These are phyloP conservation scores for Archips crataeganus DNA, from an alignment of 2,888 invertebrate genomes.

Conservation along the genomic window DNA sequence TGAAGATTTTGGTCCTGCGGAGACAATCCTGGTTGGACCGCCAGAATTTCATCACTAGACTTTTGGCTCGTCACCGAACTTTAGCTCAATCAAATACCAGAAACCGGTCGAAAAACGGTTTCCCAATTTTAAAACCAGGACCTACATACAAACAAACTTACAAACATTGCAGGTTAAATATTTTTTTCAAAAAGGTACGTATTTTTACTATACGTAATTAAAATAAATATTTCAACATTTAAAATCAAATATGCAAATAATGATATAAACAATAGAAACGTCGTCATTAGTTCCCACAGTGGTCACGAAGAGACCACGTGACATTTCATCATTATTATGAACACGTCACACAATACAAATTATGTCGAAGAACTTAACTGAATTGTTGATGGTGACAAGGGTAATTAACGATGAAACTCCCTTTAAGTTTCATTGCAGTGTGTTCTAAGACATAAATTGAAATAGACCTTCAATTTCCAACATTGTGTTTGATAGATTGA, in stretches of 20 bases:
- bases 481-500: conserved; percentile 25
- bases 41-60: too few relatives aligned
- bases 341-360: not conserved
- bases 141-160: too few relatives aligned
- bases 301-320: not conserved
- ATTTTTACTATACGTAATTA: too few relatives aligned
- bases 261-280: not conserved
- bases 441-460: conserved; percentile 21
- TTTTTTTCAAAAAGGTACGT: too few relatives aligned
- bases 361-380: not conserved
- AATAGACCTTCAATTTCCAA: conserved; percentile 28
- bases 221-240: not conserved
- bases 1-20: too few relatives aligned
- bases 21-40: too few relatives aligned
- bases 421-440: too few relatives aligned
- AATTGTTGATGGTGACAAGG: not conserved
- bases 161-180: too few relatives aligned
- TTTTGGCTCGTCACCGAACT: too few relatives aligned
- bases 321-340: not conserved
- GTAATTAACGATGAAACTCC: not conserved
- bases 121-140: too few relatives aligned
- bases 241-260: not conserved
- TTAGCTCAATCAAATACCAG: too few relatives aligned
- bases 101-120: too few relatives aligned
- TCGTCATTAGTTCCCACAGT: not conserved